Conservation (phyloP, 1,140 invertebrate species). For the Brachystomella parvula region DNA sequence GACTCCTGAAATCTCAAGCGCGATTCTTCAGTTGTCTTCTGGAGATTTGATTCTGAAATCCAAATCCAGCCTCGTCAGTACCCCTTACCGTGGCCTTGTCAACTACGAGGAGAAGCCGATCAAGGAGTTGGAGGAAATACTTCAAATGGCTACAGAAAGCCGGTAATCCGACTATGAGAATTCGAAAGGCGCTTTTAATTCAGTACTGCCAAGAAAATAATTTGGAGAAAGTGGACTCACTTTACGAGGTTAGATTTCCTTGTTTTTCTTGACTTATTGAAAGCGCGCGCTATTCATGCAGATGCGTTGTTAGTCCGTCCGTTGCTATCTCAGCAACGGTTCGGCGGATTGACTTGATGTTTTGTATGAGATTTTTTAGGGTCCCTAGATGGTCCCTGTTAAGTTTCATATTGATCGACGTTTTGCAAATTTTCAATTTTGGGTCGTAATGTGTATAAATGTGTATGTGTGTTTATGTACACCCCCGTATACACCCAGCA, state of each 20-base stretch:
- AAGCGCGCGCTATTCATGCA: too few species aligned
- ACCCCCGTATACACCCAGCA: too few species aligned
- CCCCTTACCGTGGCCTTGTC: not conserved
- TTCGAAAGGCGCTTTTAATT: slow-evolving; percentile 54
- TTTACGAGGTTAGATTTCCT: not conserved
- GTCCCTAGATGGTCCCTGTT: too few species aligned
- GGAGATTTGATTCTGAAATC: slow-evolving; percentile 47
- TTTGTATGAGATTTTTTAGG: too few species aligned
- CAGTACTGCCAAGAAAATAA: slow-evolving; percentile 56
- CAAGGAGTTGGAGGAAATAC: slow-evolving; percentile 40
- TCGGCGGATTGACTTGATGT: too few species aligned
- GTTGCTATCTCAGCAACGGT: too few species aligned
- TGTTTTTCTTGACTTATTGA: too few species aligned
- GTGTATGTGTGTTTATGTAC: too few species aligned
- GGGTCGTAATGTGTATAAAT: too few species aligned
- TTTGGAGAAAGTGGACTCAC: slow-evolving; percentile 51
- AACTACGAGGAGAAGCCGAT: slow-evolving; percentile 2
- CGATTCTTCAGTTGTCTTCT: slow-evolving; percentile 55
- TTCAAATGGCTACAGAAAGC: slow-evolving; percentile 49
- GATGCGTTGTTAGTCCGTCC: too few species aligned
- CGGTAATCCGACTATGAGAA: slow-evolving; percentile 45
- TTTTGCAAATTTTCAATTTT: too few species aligned
- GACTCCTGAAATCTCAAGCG: slow-evolving; percentile 53
- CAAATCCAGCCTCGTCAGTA: not conserved
- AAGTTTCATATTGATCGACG: too few species aligned